phyloP scores from a whole-genome alignment of 2,888 invertebrate genomes.

The Beris chalybata region DNA sequence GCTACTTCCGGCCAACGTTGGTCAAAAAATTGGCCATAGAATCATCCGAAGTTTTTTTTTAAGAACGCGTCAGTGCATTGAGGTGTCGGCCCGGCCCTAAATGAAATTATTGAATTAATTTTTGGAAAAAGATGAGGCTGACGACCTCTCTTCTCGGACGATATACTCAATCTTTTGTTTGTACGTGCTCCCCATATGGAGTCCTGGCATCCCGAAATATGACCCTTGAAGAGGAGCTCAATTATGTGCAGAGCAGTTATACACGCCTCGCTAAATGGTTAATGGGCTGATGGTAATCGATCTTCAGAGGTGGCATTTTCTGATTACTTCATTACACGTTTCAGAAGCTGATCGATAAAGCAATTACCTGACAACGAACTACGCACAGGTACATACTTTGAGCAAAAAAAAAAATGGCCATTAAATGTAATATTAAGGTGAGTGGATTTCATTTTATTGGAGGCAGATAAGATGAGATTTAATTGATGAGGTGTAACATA shows the following conservation, averaged over 20 bases:
- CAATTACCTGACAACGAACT: conserved; percentile 17
- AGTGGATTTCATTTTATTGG: too few species aligned
- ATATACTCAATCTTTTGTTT: too few species aligned
- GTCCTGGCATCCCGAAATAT: too few species aligned
- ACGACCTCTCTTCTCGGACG: too few species aligned
- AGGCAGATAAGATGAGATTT: too few species aligned
- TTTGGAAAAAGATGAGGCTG: conserved; percentile 16
- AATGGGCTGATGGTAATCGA: conserved; percentile 38
- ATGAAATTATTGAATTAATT: conserved; percentile 39
- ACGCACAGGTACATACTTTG: background rate
- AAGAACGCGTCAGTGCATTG: conserved; percentile 8
- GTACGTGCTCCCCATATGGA: too few species aligned
- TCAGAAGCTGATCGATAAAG: conserved; percentile 12
- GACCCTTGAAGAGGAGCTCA: too few species aligned
- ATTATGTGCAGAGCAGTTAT: conserved; percentile 20
- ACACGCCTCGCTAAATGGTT: conserved; percentile 33
- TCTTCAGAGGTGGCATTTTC: conserved; percentile 26
- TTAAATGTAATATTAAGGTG: too few species aligned
- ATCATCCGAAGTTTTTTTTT: background rate
- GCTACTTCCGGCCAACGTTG: too few species aligned
- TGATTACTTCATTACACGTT: conserved; percentile 26
- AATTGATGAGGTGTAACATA: too few species aligned
- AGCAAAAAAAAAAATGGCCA: too few species aligned
- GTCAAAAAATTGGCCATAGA: too few species aligned
- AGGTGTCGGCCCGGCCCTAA: conserved; percentile 27